Evolutionary conservation across 23 tunicate genomes (phyloP).

Genomic region (Aplidium turbinatum): DNA sequence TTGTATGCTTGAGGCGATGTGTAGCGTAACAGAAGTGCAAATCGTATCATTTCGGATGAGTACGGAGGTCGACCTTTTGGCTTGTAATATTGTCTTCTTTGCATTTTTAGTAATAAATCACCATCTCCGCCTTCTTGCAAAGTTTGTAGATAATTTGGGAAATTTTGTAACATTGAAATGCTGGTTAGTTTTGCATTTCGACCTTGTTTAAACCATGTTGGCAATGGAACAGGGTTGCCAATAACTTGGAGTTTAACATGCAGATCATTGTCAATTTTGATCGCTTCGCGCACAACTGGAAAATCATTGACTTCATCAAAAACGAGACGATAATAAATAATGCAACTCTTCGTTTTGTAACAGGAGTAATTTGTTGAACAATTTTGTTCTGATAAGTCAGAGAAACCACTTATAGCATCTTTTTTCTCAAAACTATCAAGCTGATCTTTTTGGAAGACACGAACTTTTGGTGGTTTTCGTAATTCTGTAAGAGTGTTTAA

Average conservation of each 20-base stretch:
- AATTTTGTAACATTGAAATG: slow-evolving; percentile 9
- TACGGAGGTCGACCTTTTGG: slow-evolving; percentile 33
- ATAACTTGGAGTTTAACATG: slow-evolving; percentile 7
- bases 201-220: slow-evolving; percentile 13
- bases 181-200: slow-evolving; percentile 31
- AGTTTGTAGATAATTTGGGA: slow-evolving; percentile 15
- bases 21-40: slow-evolving; percentile 25
- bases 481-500: background rate
- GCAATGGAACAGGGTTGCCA: slow-evolving; percentile 14
- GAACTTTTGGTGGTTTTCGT: slow-evolving; percentile 17
- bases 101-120: too few species aligned
- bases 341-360: slow-evolving; percentile 10
- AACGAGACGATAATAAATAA: background rate
- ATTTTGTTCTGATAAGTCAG: too few species aligned
- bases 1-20: slow-evolving; percentile 12
- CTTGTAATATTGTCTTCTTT: background rate
- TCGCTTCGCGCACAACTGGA: slow-evolving; percentile 15
- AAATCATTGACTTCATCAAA: slow-evolving; percentile 3
- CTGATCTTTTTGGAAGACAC: slow-evolving; percentile 16
- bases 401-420: background rate
- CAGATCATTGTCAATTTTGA: slow-evolving; percentile 15
- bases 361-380: background rate
- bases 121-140: too few species aligned
- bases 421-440: slow-evolving; percentile 3
- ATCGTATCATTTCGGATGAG: slow-evolving; percentile 15